Evolutionary conservation across 1,140 invertebrate species (phyloP).

Genomic region (Argopecten irradians): DNA sequence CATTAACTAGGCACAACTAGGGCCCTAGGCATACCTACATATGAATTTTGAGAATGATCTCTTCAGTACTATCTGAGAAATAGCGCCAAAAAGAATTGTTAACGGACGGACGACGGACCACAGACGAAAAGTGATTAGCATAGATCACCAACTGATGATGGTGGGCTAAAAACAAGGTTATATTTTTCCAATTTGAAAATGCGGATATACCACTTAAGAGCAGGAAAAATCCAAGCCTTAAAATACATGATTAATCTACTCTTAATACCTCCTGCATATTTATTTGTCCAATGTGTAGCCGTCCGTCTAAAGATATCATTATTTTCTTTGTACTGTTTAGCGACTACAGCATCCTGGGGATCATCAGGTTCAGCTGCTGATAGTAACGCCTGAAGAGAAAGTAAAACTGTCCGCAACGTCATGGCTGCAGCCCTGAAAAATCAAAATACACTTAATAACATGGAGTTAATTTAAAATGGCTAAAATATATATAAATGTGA

Average conservation of each 20-base stretch:
- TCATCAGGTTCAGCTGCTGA: slow-evolving; percentile 97
- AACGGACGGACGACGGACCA: too few species aligned
- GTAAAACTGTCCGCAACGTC: slow-evolving; percentile 95
- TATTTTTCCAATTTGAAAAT: not conserved
- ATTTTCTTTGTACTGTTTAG: slow-evolving; percentile 95
- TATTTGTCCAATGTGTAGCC: slow-evolving; percentile 95
- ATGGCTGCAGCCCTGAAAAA: slow-evolving; percentile 94
- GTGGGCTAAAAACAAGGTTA: too few species aligned
- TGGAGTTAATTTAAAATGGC: not conserved
- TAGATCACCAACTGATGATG: too few species aligned
- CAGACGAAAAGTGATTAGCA: too few species aligned
- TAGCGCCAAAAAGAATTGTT: too few species aligned
- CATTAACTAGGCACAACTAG: not conserved
- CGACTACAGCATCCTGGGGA: slow-evolving; percentile 92
- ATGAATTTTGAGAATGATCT: too few species aligned
- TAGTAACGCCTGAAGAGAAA: slow-evolving; percentile 93
- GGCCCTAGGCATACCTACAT: not conserved
- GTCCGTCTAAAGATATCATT: slow-evolving; percentile 90
- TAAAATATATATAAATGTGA: not conserved
- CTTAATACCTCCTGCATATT: slow-evolving; percentile 86
- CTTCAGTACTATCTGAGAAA: too few species aligned
- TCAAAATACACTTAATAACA: not conserved
- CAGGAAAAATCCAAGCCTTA: not conserved
- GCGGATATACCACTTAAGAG: not conserved
- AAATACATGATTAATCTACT: not conserved